Evolutionary conservation across 2,113 vertebrate genomes (phyloP), one percentile per base, ranked within the genome.

Genomic region (Alexandromys fortis): DNA sequence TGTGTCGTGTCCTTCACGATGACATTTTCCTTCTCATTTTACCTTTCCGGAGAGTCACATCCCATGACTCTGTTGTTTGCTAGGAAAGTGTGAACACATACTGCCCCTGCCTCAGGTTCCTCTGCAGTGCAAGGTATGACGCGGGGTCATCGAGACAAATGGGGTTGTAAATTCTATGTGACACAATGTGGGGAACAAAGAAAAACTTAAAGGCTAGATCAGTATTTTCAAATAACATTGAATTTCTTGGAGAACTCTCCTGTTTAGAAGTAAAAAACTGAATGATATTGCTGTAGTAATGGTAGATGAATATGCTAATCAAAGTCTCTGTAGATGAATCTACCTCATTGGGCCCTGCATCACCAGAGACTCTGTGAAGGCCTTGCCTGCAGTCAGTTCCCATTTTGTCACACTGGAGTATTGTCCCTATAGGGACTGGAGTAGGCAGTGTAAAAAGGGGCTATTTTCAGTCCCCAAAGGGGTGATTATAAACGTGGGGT

Each of bases 191-290:
- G n/a, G 52, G 63, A 91, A 65, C 58, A 72, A 30, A 63, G 14
- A 47, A 30, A 22, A 86, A 22, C 7, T 38, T 49, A 11, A 88
- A 89, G 30, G 47, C 52, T n/a, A 61, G 24, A 35, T 58, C 33
- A 16, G 19, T 38, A 90, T 96, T 92, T 96, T 86, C 55, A 93
- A 87, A 67, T 89, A 88, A 79, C 42, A 35, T 13, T 4, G 45
- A 95, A 77, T 82, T 67, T 52, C 58, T 30, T 63, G 88, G 65
- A 90, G 73, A 52, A 76, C 8, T 30, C 76, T 82, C 11, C 35
- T 78, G 91, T 89, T 81, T 61, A 76, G 63, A 87, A 77, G 35
- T 72, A 24, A 33, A 78, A 0, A 78, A 65, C 75, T 19, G n/a
- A 49, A 58, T 42, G 7, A 16, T 49, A 72, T 94, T 58, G 35